Base-by-base conservation (phyloP, 2,797 vertebrate species). In the Poecilia picta region DNA sequence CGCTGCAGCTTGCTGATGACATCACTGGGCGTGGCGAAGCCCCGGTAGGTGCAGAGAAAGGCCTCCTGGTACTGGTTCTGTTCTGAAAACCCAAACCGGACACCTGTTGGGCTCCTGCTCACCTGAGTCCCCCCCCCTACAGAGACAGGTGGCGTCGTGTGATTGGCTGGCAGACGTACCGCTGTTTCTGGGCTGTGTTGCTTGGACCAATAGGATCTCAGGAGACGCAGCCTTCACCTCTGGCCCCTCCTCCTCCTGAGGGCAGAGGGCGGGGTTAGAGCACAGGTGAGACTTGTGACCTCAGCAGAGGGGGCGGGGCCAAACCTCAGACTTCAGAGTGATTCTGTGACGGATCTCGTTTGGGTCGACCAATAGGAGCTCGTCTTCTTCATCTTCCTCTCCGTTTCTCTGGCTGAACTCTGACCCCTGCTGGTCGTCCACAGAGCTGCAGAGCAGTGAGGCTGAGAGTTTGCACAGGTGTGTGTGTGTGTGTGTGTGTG, bases 31-130 rank as follows among this genome's bases (percentile, higher is more conserved):
- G 93, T 95, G 87, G 98, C 97, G 88, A 99, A 99, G 3, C 97
- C 97, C 80, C 98, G 93, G 93, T 98, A 99, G 0, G 98, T 98
- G 20, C 96, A 97, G 90, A 99, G 92, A 87, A 99, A 99, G 81
- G 98, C 98, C 92, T 98, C 97, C 51, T 97, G 97, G 91, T 97
- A 98, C 88, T 98, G 85, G 76, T 96, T 95, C 88, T 97, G 89
- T 71, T 97, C 97, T 99, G 73, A 55, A 77, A 73, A 87, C 51
- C 88, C 73, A 87, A 64, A 68, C 25, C 51, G 8, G n/a, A 68
- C 36, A 57, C 2, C 5, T 41, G 20, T 5, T 68, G 2, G 18
- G 36, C 23, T 39, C 33, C 18, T 25, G 12, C 12, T 13, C 39
- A 45, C 43, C 23, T 43, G 66, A 43, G 15, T 25, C 12, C 23